Conservation (phyloP, 2,113 vertebrate species). For the Taurulus bubalis region DNA sequence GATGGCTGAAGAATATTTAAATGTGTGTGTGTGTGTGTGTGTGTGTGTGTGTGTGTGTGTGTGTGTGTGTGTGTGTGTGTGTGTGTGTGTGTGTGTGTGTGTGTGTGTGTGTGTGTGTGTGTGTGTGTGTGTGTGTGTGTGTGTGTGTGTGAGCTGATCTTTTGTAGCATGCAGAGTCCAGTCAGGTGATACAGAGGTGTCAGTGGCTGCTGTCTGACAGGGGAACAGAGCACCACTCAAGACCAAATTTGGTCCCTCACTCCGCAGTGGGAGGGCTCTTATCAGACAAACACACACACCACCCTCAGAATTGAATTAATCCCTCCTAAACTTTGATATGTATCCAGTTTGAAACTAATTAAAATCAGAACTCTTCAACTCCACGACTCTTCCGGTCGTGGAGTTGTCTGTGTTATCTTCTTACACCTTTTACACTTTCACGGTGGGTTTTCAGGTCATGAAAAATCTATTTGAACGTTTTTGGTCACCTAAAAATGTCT, state of each 20-base stretch:
- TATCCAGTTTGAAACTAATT: background rate
- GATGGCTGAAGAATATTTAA: slow-evolving; percentile 20
- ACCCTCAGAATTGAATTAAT: background rate
- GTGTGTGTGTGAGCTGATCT: slow-evolving; percentile 74
- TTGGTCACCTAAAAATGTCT: too few species aligned
- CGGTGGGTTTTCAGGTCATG: too few species aligned
- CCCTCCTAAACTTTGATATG: background rate
- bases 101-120: slow-evolving; percentile 65
- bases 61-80: slow-evolving; percentile 57
- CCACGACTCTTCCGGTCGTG: too few species aligned
- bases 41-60: slow-evolving; percentile 63
- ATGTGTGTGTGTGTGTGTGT: slow-evolving; percentile 43
- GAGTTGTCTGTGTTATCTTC: too few species aligned
- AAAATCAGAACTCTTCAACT: too few species aligned
- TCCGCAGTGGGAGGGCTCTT: slow-evolving; percentile 79
- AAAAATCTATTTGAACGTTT: too few species aligned
- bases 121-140: slow-evolving; percentile 62
- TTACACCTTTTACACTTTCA: too few species aligned
- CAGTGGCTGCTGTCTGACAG: slow-evolving; percentile 88
- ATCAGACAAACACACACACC: slow-evolving; percentile 30
- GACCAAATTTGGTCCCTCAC: slow-evolving; percentile 95
- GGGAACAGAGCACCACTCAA: slow-evolving; percentile 84
- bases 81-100: slow-evolving; percentile 58
- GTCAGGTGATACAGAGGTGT: slow-evolving; percentile 93
- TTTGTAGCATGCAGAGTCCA: slow-evolving; percentile 77